phyloP scores from a whole-genome alignment of 2,113 vertebrate genomes.

The Puntigrus tetrazona region DNA sequence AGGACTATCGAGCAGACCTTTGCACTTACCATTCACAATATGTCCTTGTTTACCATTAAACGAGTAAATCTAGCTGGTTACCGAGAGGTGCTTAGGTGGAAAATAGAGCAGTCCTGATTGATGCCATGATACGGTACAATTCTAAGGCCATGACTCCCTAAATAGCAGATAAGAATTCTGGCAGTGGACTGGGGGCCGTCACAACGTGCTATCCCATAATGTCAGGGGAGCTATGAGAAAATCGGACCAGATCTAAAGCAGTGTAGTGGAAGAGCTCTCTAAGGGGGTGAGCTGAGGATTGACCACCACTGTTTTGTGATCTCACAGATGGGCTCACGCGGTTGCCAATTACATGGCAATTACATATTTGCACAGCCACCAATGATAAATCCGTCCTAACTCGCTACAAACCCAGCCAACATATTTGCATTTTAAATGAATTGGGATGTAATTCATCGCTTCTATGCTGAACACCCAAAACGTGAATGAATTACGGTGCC shows the following conservation, averaged over 20 bases:
- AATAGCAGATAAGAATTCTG: constrained; percentile 38
- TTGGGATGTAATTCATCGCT: constrained; percentile 3
- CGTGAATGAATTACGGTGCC: neutral
- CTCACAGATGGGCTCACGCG: constrained; percentile 12
- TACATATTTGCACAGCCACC: constrained; percentile 29
- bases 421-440: constrained; percentile 39
- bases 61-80: constrained; percentile 46
- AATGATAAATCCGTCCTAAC: constrained; percentile 27
- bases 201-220: constrained; percentile 33
- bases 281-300: neutral
- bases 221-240: constrained; percentile 35
- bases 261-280: constrained; percentile 8
- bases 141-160: constrained; percentile 41
- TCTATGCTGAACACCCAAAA: neutral
- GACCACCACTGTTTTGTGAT: constrained; percentile 30
- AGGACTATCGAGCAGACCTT: constrained; percentile 36
- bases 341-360: constrained; percentile 32
- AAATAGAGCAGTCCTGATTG: constrained; percentile 9
- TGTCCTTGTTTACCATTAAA: constrained; percentile 51
- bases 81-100: constrained; percentile 28
- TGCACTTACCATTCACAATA: constrained; percentile 36
- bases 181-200: constrained; percentile 41
- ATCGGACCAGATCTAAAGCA: constrained; percentile 46
- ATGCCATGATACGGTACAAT: constrained; percentile 29
- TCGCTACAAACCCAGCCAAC: constrained; percentile 2